Evolutionary conservation across 2,797 vertebrate genomes (phyloP), one percentile per base, ranked within the genome.

Genomic region (Ptychobarbus kaznakovi): DNA sequence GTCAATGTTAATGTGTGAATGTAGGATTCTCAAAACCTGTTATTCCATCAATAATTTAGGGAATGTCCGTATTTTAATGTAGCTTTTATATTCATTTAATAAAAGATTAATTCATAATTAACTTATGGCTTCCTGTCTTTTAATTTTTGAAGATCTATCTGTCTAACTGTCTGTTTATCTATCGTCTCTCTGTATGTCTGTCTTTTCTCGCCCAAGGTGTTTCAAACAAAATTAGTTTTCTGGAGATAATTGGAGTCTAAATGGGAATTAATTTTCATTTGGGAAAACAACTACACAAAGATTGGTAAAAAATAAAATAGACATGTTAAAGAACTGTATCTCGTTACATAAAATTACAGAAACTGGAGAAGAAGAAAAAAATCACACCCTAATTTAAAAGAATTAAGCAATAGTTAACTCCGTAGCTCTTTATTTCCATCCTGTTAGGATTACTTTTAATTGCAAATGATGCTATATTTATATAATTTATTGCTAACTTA

Each of bases 41-140:
- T 35, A 18, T 78, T 44, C n/a, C 69, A 40, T 11, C 18, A 25
- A 4, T 82, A 11, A 13, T 56, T 75, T 6, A 70, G 22, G 10
- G n/a, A 10, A 72, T 63, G n/a, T 86, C 46, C 15, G 4, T 78
- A 20, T 87, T 87, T 89, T 85, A 74, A 76, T 86, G 51, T 84
- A 38, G 82, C 28, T 38, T 79, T 75, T 89, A 78, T 53, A 81
- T 6, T 75, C 25, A 12, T 83, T 87, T 89, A 56, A 83, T 77
- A 83, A 88, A 91, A 85, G 32, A 46, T 80, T 77, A 8, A 22
- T 35, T 72, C 65, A 88, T n/a, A 74, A 65, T 42, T 9, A 22
- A 66, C 9, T 73, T 73, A 80, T 76, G 42, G 69, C 49, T 83
- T 25, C 46, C 82, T 16, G 80, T 87, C 80, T 80, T 80, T 89